Evolutionary conservation across 2,797 vertebrate species (phyloP).

Genomic region (Sarcophilus harrisii): DNA sequence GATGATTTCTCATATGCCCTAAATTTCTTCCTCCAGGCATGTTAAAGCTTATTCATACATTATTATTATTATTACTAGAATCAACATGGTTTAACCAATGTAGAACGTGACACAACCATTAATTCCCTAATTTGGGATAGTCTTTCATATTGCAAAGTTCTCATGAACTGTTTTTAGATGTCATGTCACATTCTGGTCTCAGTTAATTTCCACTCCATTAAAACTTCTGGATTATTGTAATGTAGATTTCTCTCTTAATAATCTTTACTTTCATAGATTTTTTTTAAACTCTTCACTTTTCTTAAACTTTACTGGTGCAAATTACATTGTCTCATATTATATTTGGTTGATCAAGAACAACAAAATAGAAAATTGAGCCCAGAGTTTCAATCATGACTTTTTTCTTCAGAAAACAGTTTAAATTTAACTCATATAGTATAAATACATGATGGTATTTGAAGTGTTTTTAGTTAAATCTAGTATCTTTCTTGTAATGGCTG

Average conservation of each 20-base stretch:
- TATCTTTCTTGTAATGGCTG: too few relatives aligned
- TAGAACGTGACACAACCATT: too few relatives aligned
- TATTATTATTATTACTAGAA: neutral
- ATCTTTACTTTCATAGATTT: neutral
- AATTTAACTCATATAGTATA: neutral
- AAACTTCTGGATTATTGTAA: neutral
- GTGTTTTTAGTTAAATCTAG: too few relatives aligned
- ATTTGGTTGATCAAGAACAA: neutral
- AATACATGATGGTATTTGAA: neutral
- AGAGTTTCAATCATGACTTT: neutral
- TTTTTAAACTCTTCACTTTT: neutral
- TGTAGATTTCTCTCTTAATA: neutral
- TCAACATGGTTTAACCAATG: neutral
- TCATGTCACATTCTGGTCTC: neutral
- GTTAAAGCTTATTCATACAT: neutral
- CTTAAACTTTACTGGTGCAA: neutral
- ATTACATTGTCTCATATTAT: neutral
- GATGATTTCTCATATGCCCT: neutral
- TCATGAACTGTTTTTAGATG: neutral
- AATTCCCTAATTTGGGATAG: too few relatives aligned
- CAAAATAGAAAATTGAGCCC: neutral
- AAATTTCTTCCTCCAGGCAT: neutral
- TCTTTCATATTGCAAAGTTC: neutral
- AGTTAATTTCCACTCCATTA: neutral
- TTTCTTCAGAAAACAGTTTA: neutral